phyloP scores from a whole-genome alignment of 1,140 invertebrate species.

The Vollenhovia emeryi region DNA sequence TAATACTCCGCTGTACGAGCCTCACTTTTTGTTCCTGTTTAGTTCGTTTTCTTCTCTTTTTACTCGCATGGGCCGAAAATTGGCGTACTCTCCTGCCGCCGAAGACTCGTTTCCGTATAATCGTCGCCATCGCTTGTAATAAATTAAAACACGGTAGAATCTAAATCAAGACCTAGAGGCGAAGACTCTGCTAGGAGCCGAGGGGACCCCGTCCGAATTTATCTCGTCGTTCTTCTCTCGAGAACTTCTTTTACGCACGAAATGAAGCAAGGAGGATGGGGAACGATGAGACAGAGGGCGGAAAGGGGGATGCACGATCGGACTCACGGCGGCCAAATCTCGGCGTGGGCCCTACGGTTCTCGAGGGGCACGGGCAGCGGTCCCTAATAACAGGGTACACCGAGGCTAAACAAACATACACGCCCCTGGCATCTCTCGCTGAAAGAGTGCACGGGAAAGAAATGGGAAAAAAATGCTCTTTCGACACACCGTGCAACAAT shows the following conservation, averaged over 20 bases:
- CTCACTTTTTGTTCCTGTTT: neutral
- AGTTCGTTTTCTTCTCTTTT: neutral
- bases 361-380: slow-evolving; percentile 72
- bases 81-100: neutral
- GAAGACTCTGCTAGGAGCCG: neutral
- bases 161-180: slow-evolving; percentile 63
- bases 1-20: neutral
- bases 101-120: slow-evolving; percentile 57
- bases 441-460: slow-evolving; percentile 79
- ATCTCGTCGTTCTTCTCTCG: slow-evolving; percentile 45
- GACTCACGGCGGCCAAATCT: slow-evolving; percentile 66
- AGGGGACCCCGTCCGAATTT: slow-evolving; percentile 56
- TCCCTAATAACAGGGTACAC: slow-evolving; percentile 84
- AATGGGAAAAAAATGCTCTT: slow-evolving; percentile 50
- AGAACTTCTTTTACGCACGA: slow-evolving; percentile 51
- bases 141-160: slow-evolving; percentile 69
- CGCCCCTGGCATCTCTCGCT: slow-evolving; percentile 83
- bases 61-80: neutral
- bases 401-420: slow-evolving; percentile 84
- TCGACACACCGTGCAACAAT: slow-evolving; percentile 51
- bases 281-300: slow-evolving; percentile 32
- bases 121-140: slow-evolving; percentile 63
- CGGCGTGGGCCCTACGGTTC: slow-evolving; percentile 77
- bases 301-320: slow-evolving; percentile 68
- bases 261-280: slow-evolving; percentile 5